Evolutionary conservation across 2,797 vertebrate genomes (phyloP).

Genomic region (Rhabdophis nuchalis): DNA sequence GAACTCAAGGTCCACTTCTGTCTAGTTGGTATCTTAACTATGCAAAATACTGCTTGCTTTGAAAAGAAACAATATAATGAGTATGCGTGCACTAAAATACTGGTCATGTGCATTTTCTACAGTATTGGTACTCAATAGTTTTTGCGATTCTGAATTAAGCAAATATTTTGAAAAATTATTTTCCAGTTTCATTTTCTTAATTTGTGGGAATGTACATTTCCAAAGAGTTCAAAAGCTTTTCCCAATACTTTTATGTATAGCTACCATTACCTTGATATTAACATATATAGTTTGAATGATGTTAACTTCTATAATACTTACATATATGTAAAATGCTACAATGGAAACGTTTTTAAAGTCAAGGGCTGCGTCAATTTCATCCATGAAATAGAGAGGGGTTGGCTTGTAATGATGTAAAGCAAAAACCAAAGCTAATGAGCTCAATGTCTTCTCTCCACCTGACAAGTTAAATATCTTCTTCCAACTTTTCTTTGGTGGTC

Average conservation of each 20-base stretch:
- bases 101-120: neutral
- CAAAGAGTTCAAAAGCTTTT: neutral
- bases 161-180: neutral
- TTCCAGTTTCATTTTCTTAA: neutral
- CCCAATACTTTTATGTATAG: neutral
- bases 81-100: neutral
- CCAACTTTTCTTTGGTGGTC: constrained; percentile 98
- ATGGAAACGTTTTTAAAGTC: constrained; percentile 99
- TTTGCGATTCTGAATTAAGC: neutral
- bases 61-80: neutral
- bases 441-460: constrained; percentile 95
- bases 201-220: neutral
- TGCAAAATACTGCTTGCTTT: neutral
- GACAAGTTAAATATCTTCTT: constrained; percentile 99
- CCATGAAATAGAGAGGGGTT: constrained; percentile 97
- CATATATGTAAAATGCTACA: constrained; percentile 94
- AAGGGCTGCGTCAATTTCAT: constrained; percentile 95
- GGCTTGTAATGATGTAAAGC: constrained; percentile 97
- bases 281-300: neutral
- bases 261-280: neutral
- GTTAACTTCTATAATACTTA: constrained; percentile 70
- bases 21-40: neutral
- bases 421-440: constrained; percentile 93
- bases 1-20: neutral
- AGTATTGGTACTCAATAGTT: neutral